phyloP scores from a whole-genome alignment of 2,797 vertebrate species.

The Poecilia picta region DNA sequence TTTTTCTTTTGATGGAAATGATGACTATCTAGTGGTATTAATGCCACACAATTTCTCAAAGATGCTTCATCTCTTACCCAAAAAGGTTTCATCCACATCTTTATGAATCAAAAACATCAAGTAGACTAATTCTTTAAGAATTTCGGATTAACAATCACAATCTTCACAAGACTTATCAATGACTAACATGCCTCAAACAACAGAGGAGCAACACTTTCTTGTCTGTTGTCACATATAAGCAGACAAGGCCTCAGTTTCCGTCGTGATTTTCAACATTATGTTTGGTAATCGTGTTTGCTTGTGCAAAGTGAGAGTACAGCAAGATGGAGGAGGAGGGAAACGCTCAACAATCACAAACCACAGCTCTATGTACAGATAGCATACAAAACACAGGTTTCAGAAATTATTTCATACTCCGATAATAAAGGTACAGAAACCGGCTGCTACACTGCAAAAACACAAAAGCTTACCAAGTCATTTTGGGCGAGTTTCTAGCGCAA shows the following conservation, averaged over 20 bases:
- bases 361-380: slow-evolving; percentile 70
- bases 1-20: slow-evolving; percentile 9
- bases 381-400: slow-evolving; percentile 65
- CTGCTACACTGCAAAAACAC: background rate
- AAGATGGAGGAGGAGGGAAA: slow-evolving; percentile 52
- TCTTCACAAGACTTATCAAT: slow-evolving; percentile 10
- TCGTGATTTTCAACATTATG: slow-evolving; percentile 52
- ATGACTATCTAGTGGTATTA: slow-evolving; percentile 26
- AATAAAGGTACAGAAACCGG: slow-evolving; percentile 55
- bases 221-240: background rate
- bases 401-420: slow-evolving; percentile 47
- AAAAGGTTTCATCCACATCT: slow-evolving; percentile 1
- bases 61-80: background rate
- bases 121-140: slow-evolving; percentile 2
- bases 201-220: slow-evolving; percentile 7
- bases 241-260: slow-evolving; percentile 36
- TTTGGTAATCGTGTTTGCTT: slow-evolving; percentile 40
- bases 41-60: slow-evolving; percentile 8
- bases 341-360: slow-evolving; percentile 72
- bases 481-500: too few relatives aligned
- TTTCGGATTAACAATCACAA: slow-evolving; percentile 12
- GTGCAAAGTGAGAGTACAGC: slow-evolving; percentile 59
- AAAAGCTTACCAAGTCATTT: too few relatives aligned
- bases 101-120: background rate
- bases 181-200: slow-evolving; percentile 7